These are phyloP conservation scores for Crenichthys baileyi DNA, from an alignment of 2,797 vertebrate genomes.

Conservation along the genomic window DNA sequence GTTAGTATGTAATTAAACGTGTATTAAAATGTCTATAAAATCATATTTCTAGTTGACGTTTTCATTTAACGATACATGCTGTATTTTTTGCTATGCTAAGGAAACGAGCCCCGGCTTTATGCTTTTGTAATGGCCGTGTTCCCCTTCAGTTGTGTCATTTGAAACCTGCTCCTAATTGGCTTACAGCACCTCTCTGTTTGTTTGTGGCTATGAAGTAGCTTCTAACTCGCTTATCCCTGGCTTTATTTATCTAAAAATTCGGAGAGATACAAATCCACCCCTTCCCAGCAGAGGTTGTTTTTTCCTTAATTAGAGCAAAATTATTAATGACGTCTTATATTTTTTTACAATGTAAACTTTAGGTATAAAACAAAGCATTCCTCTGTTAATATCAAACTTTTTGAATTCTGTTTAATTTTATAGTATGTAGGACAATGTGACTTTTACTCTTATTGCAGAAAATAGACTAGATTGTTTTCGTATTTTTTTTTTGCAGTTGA, in stretches of 20 bases:
- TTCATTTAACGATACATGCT: conserved; percentile 33
- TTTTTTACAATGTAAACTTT: no score
- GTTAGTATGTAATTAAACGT: not conserved
- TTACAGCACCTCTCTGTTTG: not conserved
- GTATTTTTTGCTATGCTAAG: conserved; percentile 39
- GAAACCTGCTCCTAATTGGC: not conserved
- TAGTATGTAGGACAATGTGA: no score
- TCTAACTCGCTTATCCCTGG: not conserved
- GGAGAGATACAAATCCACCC: no score
- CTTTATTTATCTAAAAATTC: not conserved
- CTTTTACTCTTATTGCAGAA: no score
- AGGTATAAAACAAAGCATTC: no score
- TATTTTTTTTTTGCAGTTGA: no score
- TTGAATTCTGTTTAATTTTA: no score
- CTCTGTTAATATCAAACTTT: no score
- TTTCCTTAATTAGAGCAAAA: no score
- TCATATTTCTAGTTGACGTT: not conserved
- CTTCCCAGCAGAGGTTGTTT: no score
- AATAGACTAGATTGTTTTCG: no score
- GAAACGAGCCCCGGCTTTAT: conserved; percentile 26
- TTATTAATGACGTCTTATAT: no score
- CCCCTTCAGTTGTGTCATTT: not conserved
- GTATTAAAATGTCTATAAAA: not conserved
- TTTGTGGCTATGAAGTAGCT: not conserved
- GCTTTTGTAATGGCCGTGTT: conserved; percentile 8